These are phyloP conservation scores for Trachelus iudaicus DNA, from an alignment of 2,888 invertebrate species.

Conservation along the genomic window DNA sequence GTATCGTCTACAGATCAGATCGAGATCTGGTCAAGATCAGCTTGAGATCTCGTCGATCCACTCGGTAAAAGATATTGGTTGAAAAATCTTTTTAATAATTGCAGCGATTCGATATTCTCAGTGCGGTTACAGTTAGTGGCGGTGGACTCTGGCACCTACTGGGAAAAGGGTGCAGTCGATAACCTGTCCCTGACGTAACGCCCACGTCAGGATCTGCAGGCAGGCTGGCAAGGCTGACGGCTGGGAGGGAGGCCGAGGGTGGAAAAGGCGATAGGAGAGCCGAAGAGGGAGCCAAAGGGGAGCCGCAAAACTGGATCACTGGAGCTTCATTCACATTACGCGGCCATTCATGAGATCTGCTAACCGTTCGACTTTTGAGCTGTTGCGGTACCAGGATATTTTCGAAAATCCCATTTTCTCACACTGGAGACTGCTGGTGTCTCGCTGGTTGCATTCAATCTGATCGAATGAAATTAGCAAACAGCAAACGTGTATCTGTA, in stretches of 20 bases:
- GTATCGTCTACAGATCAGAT: too few relatives aligned
- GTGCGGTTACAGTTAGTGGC: conserved; percentile 27
- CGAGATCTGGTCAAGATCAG: too few relatives aligned
- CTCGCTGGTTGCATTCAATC: not conserved
- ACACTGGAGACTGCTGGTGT: not conserved
- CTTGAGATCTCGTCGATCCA: too few relatives aligned
- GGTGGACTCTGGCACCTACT: not conserved
- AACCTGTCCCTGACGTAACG: conserved; percentile 58
- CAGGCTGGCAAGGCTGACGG: conserved; percentile 39
- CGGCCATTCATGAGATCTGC: conserved; percentile 65
- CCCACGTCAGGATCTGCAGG: conserved; percentile 47
- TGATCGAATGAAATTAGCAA: too few relatives aligned
- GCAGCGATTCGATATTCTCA: conserved; percentile 49
- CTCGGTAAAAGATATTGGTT: not conserved
- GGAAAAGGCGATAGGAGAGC: conserved; percentile 16
- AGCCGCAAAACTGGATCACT: conserved; percentile 60
- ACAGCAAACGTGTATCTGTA: too few relatives aligned
- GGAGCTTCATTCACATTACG: conserved; percentile 66
- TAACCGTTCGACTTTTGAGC: conserved; percentile 58
- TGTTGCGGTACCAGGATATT: conserved; percentile 16
- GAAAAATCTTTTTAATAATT: conserved; percentile 32
- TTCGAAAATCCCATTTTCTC: not conserved
- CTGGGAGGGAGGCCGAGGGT: conserved; percentile 21
- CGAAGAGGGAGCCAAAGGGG: conserved; percentile 43
- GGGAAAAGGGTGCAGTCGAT: conserved; percentile 45